Evolutionary conservation across 1,140 invertebrate genomes (phyloP).

Genomic region (Drosophila asahinai): DNA sequence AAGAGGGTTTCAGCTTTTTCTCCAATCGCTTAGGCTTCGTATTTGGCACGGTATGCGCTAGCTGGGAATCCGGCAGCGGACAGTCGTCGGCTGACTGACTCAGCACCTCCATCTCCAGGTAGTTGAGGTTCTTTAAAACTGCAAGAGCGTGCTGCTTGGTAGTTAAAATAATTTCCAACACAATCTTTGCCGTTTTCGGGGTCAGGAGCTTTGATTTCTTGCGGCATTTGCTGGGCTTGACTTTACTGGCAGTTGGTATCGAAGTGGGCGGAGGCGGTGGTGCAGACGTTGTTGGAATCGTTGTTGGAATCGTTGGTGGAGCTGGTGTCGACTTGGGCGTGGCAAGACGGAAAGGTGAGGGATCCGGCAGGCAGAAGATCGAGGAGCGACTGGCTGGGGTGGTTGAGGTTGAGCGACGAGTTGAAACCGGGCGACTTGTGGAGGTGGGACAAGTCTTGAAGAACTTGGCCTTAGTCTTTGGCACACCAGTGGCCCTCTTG

Average conservation of each 20-base stretch:
- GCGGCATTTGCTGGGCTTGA: neutral
- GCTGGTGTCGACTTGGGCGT: no score
- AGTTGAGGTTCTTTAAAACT: slow-evolving; percentile 42
- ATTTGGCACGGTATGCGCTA: neutral
- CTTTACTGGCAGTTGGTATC: neutral
- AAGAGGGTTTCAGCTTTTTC: neutral
- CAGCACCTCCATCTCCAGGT: slow-evolving; percentile 48
- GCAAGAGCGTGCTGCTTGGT: slow-evolving; percentile 43
- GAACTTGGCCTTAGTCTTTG: neutral
- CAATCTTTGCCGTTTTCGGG: neutral
- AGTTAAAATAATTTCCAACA: slow-evolving; percentile 16
- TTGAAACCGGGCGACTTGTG: neutral
- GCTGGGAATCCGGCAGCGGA: no score
- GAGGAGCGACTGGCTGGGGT: neutral
- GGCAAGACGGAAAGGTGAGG: neutral
- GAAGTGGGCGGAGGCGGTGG: neutral
- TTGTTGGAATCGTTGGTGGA: neutral
- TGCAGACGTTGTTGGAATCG: neutral
- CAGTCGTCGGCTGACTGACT: slow-evolving; percentile 14
- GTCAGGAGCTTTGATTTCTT: neutral
- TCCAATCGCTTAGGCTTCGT: slow-evolving; percentile 19
- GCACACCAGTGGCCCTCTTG: neutral
- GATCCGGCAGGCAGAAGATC: slow-evolving; percentile 1
- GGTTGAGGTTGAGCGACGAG: neutral
- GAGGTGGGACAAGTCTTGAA: neutral